Percentiles rank a stretch among this genome's conserved stretches.
Conservation (phyloP, 2,113 vertebrate species). For the Geococcyx californianus region DNA sequence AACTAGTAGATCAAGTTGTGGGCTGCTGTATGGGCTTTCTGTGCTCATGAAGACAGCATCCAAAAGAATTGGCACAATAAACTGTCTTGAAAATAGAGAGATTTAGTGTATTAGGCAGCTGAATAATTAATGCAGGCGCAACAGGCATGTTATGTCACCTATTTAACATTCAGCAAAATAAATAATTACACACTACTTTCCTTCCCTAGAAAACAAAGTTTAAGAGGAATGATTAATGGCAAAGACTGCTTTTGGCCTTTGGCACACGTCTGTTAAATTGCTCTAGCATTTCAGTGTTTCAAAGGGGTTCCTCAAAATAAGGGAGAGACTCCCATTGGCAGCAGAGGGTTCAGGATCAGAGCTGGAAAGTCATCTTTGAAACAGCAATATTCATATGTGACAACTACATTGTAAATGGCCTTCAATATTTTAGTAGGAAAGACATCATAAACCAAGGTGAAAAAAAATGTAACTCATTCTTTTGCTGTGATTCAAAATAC, state of each 20-base stretch:
- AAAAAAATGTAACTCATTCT: background rate
- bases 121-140: background rate
- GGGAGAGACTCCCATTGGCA: background rate
- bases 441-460: background rate
- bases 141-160: conserved; percentile 18
- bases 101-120: conserved; percentile 27
- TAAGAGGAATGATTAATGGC: background rate
- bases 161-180: conserved; percentile 17
- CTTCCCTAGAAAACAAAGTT: background rate
- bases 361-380: background rate
- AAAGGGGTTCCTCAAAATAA: background rate
- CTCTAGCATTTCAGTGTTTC: background rate
- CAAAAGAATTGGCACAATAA: conserved; percentile 56
- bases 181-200: background rate
- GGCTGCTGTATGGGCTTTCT: conserved; percentile 67
- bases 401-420: too few relatives aligned
- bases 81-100: conserved; percentile 59
- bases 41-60: conserved; percentile 28
- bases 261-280: background rate
- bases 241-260: background rate
- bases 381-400: background rate
- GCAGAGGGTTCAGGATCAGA: background rate
- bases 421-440: background rate
- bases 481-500: background rate
- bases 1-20: conserved; percentile 66